Base-by-base conservation (phyloP, 2,797 vertebrate genomes). In the Malurus splendens region DNA sequence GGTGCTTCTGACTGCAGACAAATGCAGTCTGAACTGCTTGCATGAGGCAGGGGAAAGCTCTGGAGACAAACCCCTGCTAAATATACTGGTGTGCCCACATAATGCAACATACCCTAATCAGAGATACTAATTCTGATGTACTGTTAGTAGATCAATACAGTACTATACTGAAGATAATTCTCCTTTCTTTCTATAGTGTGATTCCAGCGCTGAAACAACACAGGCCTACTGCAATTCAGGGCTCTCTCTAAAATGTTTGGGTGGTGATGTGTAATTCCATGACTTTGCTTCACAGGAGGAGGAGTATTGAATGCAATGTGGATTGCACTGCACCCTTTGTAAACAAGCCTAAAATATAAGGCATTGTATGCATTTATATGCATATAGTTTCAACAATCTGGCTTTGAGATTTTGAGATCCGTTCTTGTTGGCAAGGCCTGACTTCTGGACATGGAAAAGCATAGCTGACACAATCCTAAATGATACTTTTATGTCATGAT, bases 261-360 rank as follows among this genome's bases (percentile, higher is more conserved):
- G 18, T 24, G 30, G 18, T 25, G 60, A 62, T 41, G 3, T 57
- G n/a, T 50, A 32, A 68, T 51, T 61, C 42, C 33, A 2, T 39
- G n/a, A 48, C 20, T 38, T 60, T 23, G 18, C 20, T 61, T 79
- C 32, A 25, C 5, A 19, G 22, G 5, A 36, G 17, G 8, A 2
- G 27, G 44, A 47, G 24, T 55, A n/a, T 14, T 20, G 9, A 57
- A 8, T 0, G 0, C 19, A 14, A 23, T 22, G 22, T 27, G 38
- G 44, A 13, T 33, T 45, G n/a, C 9, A 9, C 15, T 15, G 15
- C 25, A 48, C 0, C 11, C 13, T 55, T 52, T 52, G 19, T 30
- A 68, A 47, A 7, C 12, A 61, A 52, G n/a, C 50, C 36, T 44
- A 57, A 60, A 64, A n/a, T 56, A 22, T 4, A 25, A 15, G 17